phyloP scores from a whole-genome alignment of 2,797 vertebrate species.

The Choloepus didactylus region DNA sequence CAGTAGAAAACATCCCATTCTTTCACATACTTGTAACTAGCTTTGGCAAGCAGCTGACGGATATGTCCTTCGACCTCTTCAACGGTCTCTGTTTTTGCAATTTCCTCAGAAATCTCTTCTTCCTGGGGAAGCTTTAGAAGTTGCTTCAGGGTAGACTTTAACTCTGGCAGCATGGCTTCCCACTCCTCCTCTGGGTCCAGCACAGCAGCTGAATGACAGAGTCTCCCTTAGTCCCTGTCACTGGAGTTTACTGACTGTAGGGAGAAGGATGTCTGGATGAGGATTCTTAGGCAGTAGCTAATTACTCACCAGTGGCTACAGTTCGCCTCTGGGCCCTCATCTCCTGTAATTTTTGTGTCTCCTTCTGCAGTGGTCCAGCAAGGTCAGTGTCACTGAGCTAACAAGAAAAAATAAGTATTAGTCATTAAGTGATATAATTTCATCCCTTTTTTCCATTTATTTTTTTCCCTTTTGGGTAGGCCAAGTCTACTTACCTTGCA shows the following conservation, averaged over 20 bases:
- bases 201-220: conserved; percentile 85
- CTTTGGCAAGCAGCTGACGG: conserved; percentile 91
- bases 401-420: neutral
- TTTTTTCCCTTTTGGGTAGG: conserved; percentile 13
- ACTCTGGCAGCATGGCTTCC: conserved; percentile 96
- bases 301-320: conserved; percentile 86
- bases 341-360: conserved; percentile 92
- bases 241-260: neutral
- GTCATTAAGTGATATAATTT: neutral
- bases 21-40: conserved; percentile 94
- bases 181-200: conserved; percentile 94
- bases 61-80: conserved; percentile 90
- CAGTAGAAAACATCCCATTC: neutral
- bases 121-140: conserved; percentile 87
- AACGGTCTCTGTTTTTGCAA: conserved; percentile 85
- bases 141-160: conserved; percentile 89
- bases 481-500: conserved; percentile 92
- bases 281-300: neutral
- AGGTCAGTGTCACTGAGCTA: conserved; percentile 95
- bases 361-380: conserved; percentile 93
- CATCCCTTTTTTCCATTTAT: neutral
- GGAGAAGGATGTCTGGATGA: neutral
- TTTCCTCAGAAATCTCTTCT: conserved; percentile 73
- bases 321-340: conserved; percentile 87
- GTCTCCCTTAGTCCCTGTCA: conserved; percentile 9